Evolutionary conservation across 2,888 invertebrate species (phyloP).

Genomic region (Zaprionus lineosus): DNA sequence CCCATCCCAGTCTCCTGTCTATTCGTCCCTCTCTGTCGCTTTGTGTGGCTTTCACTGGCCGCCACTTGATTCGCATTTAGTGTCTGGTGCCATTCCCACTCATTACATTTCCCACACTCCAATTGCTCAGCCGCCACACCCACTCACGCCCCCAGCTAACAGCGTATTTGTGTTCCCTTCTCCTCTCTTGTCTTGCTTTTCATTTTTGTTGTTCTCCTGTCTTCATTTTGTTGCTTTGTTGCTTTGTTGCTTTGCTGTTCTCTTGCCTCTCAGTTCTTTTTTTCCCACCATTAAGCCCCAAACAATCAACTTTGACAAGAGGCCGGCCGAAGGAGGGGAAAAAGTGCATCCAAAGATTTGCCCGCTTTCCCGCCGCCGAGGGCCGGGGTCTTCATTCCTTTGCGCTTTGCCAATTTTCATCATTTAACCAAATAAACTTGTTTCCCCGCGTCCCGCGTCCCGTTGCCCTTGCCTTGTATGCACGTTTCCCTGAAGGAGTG

Average conservation of each 20-base stretch:
- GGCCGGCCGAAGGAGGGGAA: slow-evolving; percentile 22
- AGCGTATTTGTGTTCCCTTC: slow-evolving; percentile 11
- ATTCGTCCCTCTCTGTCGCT: no score
- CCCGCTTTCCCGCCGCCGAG: not conserved
- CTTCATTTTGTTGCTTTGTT: slow-evolving; percentile 19
- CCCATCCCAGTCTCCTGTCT: no score
- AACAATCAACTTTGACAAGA: slow-evolving; percentile 66
- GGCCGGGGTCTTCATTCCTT: slow-evolving; percentile 9
- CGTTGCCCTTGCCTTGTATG: no score
- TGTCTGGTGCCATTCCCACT: slow-evolving; percentile 54
- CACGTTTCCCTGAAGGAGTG: no score
- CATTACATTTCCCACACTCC: slow-evolving; percentile 73
- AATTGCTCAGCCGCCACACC: slow-evolving; percentile 40
- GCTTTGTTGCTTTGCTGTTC: slow-evolving; percentile 38
- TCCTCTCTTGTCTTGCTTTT: not conserved
- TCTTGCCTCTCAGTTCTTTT: no score
- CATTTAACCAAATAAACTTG: slow-evolving; percentile 74
- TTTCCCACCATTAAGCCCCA: slow-evolving; percentile 71
- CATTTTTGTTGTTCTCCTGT: not conserved
- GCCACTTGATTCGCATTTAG: slow-evolving; percentile 8
- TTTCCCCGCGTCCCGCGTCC: no score
- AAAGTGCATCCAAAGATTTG: slow-evolving; percentile 43
- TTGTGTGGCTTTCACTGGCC: slow-evolving; percentile 33
- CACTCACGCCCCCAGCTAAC: slow-evolving; percentile 42
- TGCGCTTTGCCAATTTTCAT: slow-evolving; percentile 71